Evolutionary conservation across 2,888 invertebrate genomes (phyloP), one percentile per base, ranked within the genome.

Genomic region (Drosophila melanocephala): DNA sequence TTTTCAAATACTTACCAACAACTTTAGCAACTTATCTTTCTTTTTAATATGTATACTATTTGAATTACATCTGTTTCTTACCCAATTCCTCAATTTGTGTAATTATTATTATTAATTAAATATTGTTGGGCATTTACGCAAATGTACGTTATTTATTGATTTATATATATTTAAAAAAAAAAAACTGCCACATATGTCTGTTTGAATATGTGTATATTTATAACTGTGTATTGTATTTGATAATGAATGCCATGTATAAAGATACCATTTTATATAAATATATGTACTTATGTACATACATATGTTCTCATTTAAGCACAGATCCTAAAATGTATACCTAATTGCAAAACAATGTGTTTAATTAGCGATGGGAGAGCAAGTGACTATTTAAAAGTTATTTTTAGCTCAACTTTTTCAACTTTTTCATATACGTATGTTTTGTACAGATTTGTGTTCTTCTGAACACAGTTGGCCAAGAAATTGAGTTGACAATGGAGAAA

Each of bases 171-270:
- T 50, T 26, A 6, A 28, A n/a, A 19, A 22, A n/a, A 19, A 22
- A 22, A 47, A 22, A 26, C 22, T 28, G 28, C 37, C 56, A 58
- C 22, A 28, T 52, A 58, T 39, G 14, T 32, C 58, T 52, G 39
- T 53, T 42, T 57, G 16, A 50, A 47, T 50, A 56, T 61, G 53
- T 63, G 44, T 70, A 61, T 57, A 53, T 39, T 58, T 56, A 47
- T 33, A 62, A 59, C 37, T 58, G 35, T 74, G 37, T 66, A 75
- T 59, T 44, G 33, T 63, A 56, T 57, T 57, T 60, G 53, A 53
- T 61, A 75, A 59, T 62, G 52, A 75, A 75, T 68, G 57, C 32
- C 52, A 69, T 69, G 61, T 75, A 75, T 47, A 55, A 60, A 60
- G 68, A 44, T 42, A 68, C 28, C 28, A n/a, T 14, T 39, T 39